These are phyloP conservation scores for Budorcas taxicolor DNA, from an alignment of 2,113 vertebrate species.

Conservation along the genomic window DNA sequence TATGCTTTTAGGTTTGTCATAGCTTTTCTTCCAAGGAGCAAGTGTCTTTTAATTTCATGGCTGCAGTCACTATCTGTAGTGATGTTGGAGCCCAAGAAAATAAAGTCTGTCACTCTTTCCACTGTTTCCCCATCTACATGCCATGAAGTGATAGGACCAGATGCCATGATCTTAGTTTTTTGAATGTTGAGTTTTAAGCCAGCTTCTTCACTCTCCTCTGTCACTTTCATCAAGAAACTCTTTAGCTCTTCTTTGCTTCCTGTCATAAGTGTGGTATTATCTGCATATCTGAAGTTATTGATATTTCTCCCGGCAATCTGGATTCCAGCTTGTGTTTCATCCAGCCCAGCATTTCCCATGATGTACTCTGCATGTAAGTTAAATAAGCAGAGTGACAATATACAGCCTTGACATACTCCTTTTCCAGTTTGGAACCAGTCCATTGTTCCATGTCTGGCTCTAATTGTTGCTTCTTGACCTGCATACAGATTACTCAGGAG, in stretches of 20 bases:
- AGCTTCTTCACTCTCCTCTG: background rate
- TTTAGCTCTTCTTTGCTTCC: background rate
- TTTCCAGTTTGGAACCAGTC: background rate
- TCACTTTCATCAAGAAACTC: background rate
- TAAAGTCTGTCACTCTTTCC: background rate
- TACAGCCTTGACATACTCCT: background rate
- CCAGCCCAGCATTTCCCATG: background rate
- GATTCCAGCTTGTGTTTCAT: background rate
- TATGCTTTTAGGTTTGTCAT: background rate
- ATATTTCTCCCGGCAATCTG: background rate
- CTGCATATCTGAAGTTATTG: background rate
- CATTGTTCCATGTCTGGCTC: accelerated
- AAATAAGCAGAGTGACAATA: background rate
- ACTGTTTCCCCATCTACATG: background rate
- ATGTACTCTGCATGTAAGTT: background rate
- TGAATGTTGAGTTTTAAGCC: background rate
- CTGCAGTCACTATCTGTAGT: background rate
- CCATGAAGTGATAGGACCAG: background rate
- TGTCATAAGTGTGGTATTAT: background rate
- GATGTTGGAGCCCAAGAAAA: background rate
- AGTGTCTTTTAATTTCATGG: background rate
- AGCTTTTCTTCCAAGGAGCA: background rate
- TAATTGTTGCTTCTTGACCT: background rate
- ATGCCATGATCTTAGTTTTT: background rate
- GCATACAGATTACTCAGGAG: background rate